A percentile compares a stretch with the other conserved stretches of the same genome.
Conservation (phyloP, 2,113 vertebrate species). For the Tychaedon coryphoeus region DNA sequence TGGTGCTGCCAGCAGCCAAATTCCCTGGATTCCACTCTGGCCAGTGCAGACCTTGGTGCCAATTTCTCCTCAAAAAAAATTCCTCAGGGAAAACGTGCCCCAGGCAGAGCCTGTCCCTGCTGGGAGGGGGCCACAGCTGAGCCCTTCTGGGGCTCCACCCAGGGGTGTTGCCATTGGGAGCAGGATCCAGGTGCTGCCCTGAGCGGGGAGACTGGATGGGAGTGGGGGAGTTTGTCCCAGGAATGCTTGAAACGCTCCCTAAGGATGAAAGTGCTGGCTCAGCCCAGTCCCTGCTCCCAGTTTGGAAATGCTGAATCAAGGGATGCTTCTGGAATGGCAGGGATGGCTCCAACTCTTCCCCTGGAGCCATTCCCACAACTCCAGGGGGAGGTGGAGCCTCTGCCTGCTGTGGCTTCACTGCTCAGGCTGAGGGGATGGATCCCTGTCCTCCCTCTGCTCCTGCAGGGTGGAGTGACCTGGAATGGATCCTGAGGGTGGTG, state of each 20-base stretch:
- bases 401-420: rapidly evolving
- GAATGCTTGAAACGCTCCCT: rapidly evolving
- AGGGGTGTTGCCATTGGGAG: rapidly evolving
- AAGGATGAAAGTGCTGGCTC: rapidly evolving
- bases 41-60: not conserved
- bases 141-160: not conserved
- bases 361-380: rapidly evolving
- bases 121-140: not conserved
- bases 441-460: not conserved
- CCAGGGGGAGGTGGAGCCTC: not conserved
- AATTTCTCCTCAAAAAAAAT: not conserved
- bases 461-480: not conserved
- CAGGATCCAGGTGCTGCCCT: not conserved
- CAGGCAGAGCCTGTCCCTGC: not conserved
- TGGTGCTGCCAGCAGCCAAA: not conserved
- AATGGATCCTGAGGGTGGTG: rapidly evolving
- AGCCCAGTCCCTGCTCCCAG: rapidly evolving
- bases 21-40: not conserved
- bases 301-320: not conserved
- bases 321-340: not conserved
- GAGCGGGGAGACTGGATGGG: rapidly evolving
- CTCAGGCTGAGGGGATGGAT: not conserved
- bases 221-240: not conserved
- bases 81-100: not conserved
- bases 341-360: not conserved